Base-by-base conservation (phyloP, 2,888 invertebrate genomes). In the Meteorus colon region DNA sequence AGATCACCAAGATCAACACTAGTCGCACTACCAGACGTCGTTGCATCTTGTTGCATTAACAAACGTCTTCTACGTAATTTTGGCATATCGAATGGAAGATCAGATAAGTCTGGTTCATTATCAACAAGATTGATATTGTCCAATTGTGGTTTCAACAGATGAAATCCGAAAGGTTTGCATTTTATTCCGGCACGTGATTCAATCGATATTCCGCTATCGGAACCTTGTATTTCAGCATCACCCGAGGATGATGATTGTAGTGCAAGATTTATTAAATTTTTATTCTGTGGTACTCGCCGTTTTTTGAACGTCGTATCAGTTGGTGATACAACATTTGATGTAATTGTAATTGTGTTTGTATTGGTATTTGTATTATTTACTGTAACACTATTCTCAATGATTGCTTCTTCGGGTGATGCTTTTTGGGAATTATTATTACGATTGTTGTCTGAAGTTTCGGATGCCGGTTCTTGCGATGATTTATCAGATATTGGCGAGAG, bases 11-110 rank as follows among this genome's bases (percentile, higher is more conserved):
- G 90, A 87, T 96, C 96, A 62, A 96, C 95, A 16, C 94, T 94
- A 10, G 94, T 94, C 60, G 93, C 93, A 84, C 94, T 94, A 55
- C 94, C 93, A 6, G 93, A 94, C 81, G 95, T 95, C 73, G 95
- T 95, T 12, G 91, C 91, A 79, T 92, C 93, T 86, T 93, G 93
- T 85, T 94, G 94, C 83, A 94, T 86, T 29, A 92, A 92, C 76
- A 93, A 90, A 84, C 94, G 92, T 84, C 93, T 90, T 79, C 96
- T 91, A 76, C 96, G 91, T 81, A 96, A 90, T 89, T 97, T 97
- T 68, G 96, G 96, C 96, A 96, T 96, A 84, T 96, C 96, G 84
- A 96, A 96, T 1, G 96, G 96, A 81, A 96, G 92, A 90, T 96
- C 96, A 37, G 94, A 92, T 79, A 95, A 90, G 84, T 95, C 94